These are phyloP conservation scores for Neoseiulus cucumeris DNA, from an alignment of 1,140 invertebrate genomes.

Conservation along the genomic window DNA sequence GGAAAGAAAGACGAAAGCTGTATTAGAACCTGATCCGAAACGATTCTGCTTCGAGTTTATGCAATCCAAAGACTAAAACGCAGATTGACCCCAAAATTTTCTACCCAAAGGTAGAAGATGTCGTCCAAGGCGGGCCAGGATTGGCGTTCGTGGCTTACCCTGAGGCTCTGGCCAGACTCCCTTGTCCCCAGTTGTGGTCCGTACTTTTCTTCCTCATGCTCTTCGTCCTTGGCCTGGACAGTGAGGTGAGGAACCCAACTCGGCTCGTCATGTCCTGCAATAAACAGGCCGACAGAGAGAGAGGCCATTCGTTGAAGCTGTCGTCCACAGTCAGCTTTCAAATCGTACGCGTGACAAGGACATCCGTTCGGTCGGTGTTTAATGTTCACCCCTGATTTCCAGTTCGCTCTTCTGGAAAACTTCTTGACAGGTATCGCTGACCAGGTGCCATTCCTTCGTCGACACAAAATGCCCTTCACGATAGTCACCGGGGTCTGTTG, in stretches of 20 bases:
- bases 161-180: conserved; percentile 26
- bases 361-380: too few relatives aligned
- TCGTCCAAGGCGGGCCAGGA: conserved; percentile 22
- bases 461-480: conserved; percentile 49
- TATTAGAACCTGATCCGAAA: too few relatives aligned
- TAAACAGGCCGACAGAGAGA: too few relatives aligned
- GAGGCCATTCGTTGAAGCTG: too few relatives aligned
- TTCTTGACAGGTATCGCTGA: conserved; percentile 57
- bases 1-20: too few relatives aligned
- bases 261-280: too few relatives aligned
- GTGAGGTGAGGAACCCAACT: conserved; percentile 30
- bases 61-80: too few relatives aligned
- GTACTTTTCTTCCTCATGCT: conserved; percentile 32
- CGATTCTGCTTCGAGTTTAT: too few relatives aligned
- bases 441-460: conserved; percentile 44
- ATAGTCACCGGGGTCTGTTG: conserved; percentile 45
- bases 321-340: too few relatives aligned
- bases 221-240: conserved; percentile 36
- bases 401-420: conserved; percentile 59
- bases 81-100: neutral
- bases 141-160: conserved; percentile 29
- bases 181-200: conserved; percentile 27
- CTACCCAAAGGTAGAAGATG: conserved; percentile 17
- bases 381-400: conserved; percentile 11
- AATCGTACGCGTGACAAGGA: too few relatives aligned